Evolutionary conservation across 1,140 invertebrate species (phyloP).

Genomic region (Calephelis virginiensis): DNA sequence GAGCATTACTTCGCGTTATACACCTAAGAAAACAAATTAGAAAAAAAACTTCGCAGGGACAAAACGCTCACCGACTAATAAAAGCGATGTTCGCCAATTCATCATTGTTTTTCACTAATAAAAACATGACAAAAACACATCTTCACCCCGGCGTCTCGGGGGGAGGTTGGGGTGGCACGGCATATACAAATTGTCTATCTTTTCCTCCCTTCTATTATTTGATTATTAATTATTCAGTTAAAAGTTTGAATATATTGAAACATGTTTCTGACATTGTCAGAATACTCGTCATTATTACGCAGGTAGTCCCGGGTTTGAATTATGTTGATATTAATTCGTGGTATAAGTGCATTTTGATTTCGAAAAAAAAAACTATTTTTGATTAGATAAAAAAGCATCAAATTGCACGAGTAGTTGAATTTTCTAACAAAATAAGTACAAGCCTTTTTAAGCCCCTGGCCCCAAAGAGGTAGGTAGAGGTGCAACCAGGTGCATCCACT

Average conservation of each 20-base stretch:
- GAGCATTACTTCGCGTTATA: conserved; percentile 44
- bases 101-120: conserved; percentile 75
- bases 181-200: conserved; percentile 39
- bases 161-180: conserved; percentile 28
- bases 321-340: no score
- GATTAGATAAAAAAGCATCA: no score
- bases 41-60: conserved; percentile 32
- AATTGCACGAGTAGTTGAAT: no score
- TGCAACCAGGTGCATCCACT: no score
- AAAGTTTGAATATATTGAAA: conserved; percentile 40
- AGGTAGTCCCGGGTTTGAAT: no score
- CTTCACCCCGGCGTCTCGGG: conserved; percentile 33
- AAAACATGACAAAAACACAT: conserved; percentile 74
- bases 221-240: conserved; percentile 26
- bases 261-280: not conserved
- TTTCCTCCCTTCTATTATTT: conserved; percentile 24
- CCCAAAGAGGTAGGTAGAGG: no score
- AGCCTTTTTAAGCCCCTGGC: no score
- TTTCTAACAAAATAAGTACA: no score
- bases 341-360: no score
- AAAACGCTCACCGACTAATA: conserved; percentile 60
- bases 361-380: no score
- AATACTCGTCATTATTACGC: no score
- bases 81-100: conserved; percentile 67
- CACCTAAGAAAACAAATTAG: conserved; percentile 51